A percentile compares a stretch with the other conserved stretches of the same genome.
phyloP scores from a whole-genome alignment of 2,113 vertebrate genomes.

The Scomber scombrus region DNA sequence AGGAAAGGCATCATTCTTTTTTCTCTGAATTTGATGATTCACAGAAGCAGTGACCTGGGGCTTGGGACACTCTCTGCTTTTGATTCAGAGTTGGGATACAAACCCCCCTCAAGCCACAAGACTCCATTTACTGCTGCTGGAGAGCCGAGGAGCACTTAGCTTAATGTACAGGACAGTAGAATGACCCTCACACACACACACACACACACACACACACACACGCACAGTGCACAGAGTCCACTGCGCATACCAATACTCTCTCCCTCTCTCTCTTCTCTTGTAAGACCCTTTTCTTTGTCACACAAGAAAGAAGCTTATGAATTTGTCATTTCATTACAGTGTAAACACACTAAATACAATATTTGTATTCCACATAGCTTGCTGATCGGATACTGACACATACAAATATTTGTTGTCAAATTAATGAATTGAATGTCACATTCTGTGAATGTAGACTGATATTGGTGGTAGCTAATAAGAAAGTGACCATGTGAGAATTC shows the following conservation, averaged over 20 bases:
- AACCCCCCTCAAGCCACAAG: conserved; percentile 66
- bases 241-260: conserved; percentile 15
- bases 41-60: conserved; percentile 73
- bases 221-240: conserved; percentile 16
- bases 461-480: not conserved
- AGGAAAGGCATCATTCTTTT: conserved; percentile 56
- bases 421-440: not conserved
- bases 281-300: conserved; percentile 18
- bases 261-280: not conserved
- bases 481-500: not conserved
- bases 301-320: conserved; percentile 8
- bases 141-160: conserved; percentile 85
- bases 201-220: conserved; percentile 32
- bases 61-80: conserved; percentile 70
- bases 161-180: conserved; percentile 83
- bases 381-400: conserved; percentile 7
- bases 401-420: not conserved
- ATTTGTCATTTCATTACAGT: conserved; percentile 11
- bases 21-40: conserved; percentile 76
- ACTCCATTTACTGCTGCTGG: conserved; percentile 79
- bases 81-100: conserved; percentile 66
- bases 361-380: conserved; percentile 2
- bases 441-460: conserved; percentile 13
- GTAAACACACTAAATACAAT: conserved; percentile 15
- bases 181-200: conserved; percentile 50